These are phyloP conservation scores for Limanda limanda DNA, from an alignment of 2,113 vertebrate genomes.

Conservation along the genomic window DNA sequence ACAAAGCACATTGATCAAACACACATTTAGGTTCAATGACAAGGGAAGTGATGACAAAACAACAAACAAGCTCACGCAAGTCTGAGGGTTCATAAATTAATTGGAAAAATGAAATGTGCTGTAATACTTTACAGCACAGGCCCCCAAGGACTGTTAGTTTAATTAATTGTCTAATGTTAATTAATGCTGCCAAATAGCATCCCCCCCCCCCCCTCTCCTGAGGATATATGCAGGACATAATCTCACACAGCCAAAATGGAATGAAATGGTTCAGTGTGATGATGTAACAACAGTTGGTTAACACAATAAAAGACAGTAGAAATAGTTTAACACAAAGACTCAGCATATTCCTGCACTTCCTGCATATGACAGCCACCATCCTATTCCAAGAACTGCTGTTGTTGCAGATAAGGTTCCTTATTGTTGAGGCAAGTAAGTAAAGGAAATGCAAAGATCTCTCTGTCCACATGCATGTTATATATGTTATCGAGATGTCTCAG, in stretches of 20 bases:
- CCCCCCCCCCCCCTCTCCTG: background rate
- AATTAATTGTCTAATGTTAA: constrained; percentile 63
- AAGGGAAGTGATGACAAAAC: background rate
- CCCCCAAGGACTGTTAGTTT: constrained; percentile 43
- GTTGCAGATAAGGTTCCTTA: background rate
- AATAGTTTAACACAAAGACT: background rate
- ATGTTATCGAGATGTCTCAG: background rate
- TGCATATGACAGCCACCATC: background rate
- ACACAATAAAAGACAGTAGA: background rate
- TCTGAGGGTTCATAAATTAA: background rate
- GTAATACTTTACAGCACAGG: constrained; percentile 16
- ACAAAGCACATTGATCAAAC: background rate
- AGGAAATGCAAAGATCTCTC: background rate
- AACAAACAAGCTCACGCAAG: background rate
- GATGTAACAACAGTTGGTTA: background rate
- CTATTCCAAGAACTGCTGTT: background rate
- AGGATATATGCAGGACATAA: constrained; percentile 21
- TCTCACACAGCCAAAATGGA: background rate
- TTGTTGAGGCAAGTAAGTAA: too few species aligned
- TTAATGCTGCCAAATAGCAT: constrained; percentile 47
- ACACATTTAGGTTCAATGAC: background rate
- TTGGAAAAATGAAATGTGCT: constrained; percentile 4
- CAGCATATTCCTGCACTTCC: too few species aligned
- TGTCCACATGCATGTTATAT: background rate
- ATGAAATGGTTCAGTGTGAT: background rate